Base-by-base conservation (phyloP, 2,888 invertebrate species). In the Mimas tiliae region DNA sequence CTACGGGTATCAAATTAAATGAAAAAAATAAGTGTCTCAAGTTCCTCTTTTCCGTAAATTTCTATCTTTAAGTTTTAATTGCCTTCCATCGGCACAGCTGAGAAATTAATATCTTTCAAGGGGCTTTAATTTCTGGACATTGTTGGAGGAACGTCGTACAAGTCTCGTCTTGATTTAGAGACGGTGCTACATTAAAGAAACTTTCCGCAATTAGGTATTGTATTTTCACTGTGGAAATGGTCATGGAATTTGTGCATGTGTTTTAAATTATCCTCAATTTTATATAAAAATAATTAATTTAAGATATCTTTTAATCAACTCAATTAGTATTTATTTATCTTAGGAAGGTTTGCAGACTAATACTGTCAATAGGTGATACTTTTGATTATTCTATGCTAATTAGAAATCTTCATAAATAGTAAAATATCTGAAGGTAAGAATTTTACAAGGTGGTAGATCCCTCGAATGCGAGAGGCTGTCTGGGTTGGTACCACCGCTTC, bases 41-140 rank as follows among this genome's bases (percentile, higher is more conserved):
- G 80, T 86, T 85, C 75, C 19, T 75, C 72, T 67, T 80, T 85
- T 83, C 75, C 76, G 72, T 68, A 81, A 80, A 80, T 84, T 87
- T 82, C 82, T 76, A 78, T 80, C 78, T 75, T 72, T 70, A 89
- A 90, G 84, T 90, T 90, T 88, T 88, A 90, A 90, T 90, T 90
- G 87, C 84, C 87, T 82, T 83, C 84, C 82, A 84, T 86, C 83
- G 85, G 82, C 82, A 79, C 79, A 88, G 80, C 86, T 87, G 82
- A 78, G 84, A 89, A 86, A 90, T 89, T 89, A 89, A 88, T 89
- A 89, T 87, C 85, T 84, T 83, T 81, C 79, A 75, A 77, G 77
- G 74, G 78, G 81, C 79, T 82, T 83, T 82, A 78, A 79, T 81
- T 73, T 83, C 78, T 78, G 76, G 77, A 82, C 80, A 81, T 76